Conservation (phyloP, 2,797 vertebrate species). For the Pogoniulus pusillus region DNA sequence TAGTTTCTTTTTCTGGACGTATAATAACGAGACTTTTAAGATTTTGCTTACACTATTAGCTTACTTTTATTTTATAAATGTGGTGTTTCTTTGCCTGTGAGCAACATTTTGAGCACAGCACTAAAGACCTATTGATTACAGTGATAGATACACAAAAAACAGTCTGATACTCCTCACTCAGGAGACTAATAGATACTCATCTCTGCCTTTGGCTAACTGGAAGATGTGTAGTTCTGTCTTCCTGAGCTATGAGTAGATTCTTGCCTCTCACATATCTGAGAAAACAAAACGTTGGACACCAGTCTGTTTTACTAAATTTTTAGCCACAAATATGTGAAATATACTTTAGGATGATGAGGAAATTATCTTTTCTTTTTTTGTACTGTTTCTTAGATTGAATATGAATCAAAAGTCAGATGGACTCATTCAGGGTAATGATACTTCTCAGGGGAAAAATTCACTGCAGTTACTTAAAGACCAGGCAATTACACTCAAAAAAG, state of each 20-base stretch:
- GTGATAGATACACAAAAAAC: background rate
- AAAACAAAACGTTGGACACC: background rate
- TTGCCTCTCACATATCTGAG: background rate
- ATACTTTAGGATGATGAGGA: background rate
- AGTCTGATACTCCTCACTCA: background rate
- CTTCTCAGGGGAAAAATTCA: constrained; percentile 57
- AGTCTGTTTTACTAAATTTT: background rate
- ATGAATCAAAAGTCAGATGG: constrained; percentile 24
- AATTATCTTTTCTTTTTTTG: constrained; percentile 19
- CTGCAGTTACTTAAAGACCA: constrained; percentile 37
- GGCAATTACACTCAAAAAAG: constrained; percentile 49
- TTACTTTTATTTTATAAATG: background rate
- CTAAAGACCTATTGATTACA: background rate
- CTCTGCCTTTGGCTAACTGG: background rate
- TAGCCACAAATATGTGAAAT: background rate
- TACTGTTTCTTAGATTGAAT: constrained; percentile 28
- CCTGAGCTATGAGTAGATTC: background rate
- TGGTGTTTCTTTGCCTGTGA: background rate
- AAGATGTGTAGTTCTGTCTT: background rate
- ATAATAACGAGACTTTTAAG: background rate
- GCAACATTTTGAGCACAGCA: background rate
- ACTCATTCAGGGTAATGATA: constrained; percentile 44
- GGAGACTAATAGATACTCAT: background rate
- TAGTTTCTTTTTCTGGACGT: background rate
- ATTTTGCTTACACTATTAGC: background rate